Evolutionary conservation across 1,140 invertebrate genomes (phyloP), one percentile per base, ranked within the genome.

Genomic region (Papilio aristodemus): DNA sequence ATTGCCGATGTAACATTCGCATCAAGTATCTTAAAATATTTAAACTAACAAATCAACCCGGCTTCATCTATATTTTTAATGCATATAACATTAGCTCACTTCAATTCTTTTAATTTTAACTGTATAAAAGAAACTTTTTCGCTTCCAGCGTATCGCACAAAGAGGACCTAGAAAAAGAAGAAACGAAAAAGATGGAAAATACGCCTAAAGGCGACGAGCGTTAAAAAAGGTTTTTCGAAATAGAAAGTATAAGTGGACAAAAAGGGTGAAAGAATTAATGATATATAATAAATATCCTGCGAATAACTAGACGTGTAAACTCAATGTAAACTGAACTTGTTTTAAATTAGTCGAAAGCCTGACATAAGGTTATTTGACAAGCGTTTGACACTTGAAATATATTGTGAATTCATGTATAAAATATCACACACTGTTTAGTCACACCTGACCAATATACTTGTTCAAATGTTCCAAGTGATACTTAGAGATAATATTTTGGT

Each of bases 351-450:
- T 37, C 22, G 27, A 60, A 60, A 60, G 14, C 14, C 36, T 60
- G 38, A 60, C 17, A 4, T 60, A 60, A 60, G 36, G 27, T 13
- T 36, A 17, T 38, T 37, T 17, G 14, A 60, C 58, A 38, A 19
- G n/a, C 27, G 32, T 37, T 60, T 60, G 58, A 36, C 14, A 60
- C 58, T 19, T 60, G 36, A 50, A 50, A 50, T 14, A 22, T 50
- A 50, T 50, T 50, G 46, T 50, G 46, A 25, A 50, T 50, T 50
- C 46, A 22, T 4, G 14, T 10, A 50, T 17, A 50, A 25, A 22
- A 32, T 22, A 19, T 50, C 46, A 50, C 46, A 50, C 46, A 50
- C 46, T 50, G 17, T 50, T 50, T 50, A 17, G 19, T 50, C 17
- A 50, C 46, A 50, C 46, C 46, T 50, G 9, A 50, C 19, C 17